Conservation (phyloP, 2,113 vertebrate species). For the Odocoileus virginianus region DNA sequence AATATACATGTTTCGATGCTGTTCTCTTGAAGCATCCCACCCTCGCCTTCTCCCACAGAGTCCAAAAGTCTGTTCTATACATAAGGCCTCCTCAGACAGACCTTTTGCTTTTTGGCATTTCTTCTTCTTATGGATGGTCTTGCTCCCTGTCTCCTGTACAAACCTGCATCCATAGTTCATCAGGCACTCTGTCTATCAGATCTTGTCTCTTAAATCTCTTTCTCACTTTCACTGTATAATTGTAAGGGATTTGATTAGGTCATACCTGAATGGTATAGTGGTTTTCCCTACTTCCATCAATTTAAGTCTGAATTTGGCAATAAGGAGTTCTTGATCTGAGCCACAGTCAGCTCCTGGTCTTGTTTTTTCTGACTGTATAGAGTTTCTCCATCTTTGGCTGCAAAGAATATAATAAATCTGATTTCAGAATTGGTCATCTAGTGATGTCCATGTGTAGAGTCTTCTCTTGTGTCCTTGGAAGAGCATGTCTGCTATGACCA, state of each 20-base stretch:
- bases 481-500: not conserved
- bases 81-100: not conserved
- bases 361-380: not conserved
- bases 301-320: not conserved
- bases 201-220: not conserved
- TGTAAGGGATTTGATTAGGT: not conserved
- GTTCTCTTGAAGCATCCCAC: no score
- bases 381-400: not conserved
- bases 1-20: no score
- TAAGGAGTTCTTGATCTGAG: not conserved
- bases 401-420: not conserved
- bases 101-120: not conserved
- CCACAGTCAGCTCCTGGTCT: not conserved
- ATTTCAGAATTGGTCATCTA: not conserved
- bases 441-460: not conserved
- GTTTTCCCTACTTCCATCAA: not conserved
- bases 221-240: not conserved
- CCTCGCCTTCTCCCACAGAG: no score
- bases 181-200: not conserved
- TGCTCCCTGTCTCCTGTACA: not conserved
- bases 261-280: not conserved
- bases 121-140: not conserved
- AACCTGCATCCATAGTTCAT: not conserved
- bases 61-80: no score
- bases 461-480: not conserved